phyloP scores from a whole-genome alignment of 2,113 vertebrate genomes.

The Oreochromis tanganicae region DNA sequence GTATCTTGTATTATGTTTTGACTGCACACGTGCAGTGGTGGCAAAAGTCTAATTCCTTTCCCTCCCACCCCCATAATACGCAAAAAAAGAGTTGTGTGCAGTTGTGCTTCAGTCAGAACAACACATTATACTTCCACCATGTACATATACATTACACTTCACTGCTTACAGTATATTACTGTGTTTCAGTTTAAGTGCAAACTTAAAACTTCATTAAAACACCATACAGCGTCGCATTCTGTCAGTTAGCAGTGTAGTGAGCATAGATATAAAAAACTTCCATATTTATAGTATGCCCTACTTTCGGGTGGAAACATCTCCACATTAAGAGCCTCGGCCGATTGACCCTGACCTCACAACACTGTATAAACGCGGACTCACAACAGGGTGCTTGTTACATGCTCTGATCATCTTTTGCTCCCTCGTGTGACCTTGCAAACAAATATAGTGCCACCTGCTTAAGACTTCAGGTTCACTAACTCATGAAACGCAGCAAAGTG shows the following conservation, averaged over 20 bases:
- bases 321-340: conserved; percentile 20
- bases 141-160: conserved; percentile 40
- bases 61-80: background rate
- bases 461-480: background rate
- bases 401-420: conserved; percentile 25
- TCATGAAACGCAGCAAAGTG: conserved; percentile 40
- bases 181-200: conserved; percentile 8
- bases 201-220: conserved; percentile 28
- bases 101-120: conserved; percentile 50
- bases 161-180: conserved; percentile 38
- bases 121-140: conserved; percentile 48
- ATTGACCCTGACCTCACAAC: conserved; percentile 19
- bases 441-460: background rate
- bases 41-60: background rate
- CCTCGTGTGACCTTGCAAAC: background rate
- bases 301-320: conserved; percentile 31
- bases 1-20: background rate
- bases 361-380: conserved; percentile 27
- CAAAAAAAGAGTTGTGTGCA: conserved; percentile 31
- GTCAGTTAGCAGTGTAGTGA: background rate
- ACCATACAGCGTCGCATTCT: conserved; percentile 39
- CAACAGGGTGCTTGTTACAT: conserved; percentile 38
- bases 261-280: conserved; percentile 23
- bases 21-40: background rate
- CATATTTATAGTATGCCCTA: conserved; percentile 26